phyloP scores from a whole-genome alignment of 1,140 invertebrate species.

The Panulirus ornatus region DNA sequence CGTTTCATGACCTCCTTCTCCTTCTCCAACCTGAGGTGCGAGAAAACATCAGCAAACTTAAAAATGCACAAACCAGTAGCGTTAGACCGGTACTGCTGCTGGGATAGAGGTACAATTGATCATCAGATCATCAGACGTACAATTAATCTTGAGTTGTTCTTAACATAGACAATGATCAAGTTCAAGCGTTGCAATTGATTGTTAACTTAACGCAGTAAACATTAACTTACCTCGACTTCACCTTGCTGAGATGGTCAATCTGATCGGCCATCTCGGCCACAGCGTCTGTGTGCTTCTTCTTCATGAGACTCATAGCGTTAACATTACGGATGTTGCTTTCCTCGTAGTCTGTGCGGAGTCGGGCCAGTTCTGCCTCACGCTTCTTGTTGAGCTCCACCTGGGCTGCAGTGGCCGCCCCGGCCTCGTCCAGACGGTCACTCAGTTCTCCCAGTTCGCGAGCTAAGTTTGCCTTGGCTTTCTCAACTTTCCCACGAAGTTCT shows the following conservation, averaged over 20 bases:
- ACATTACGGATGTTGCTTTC: constrained; percentile 31
- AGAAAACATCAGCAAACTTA: too few species aligned
- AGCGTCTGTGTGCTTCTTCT: constrained; percentile 43
- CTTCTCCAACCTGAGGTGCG: constrained; percentile 50
- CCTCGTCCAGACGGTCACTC: constrained; percentile 47
- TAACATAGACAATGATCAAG: too few species aligned
- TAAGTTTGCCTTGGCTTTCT: constrained; percentile 80
- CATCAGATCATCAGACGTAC: too few species aligned
- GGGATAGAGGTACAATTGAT: too few species aligned
- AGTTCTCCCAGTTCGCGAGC: constrained; percentile 67
- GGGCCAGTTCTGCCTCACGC: constrained; percentile 43
- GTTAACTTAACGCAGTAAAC: too few species aligned
- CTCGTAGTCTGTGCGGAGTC: constrained; percentile 53
- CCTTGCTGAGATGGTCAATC: constrained; percentile 36
- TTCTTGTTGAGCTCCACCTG: constrained; percentile 62
- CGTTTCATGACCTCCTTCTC: constrained; percentile 23
- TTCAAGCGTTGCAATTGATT: too few species aligned
- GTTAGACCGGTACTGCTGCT: too few species aligned
- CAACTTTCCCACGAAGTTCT: constrained; percentile 74
- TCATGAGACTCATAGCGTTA: neutral
- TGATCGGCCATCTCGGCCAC: constrained; percentile 45
- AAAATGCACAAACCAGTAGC: too few species aligned
- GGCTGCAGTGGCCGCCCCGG: constrained; percentile 26
- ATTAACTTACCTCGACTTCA: constrained; percentile 28
- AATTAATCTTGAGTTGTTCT: too few species aligned